Evolutionary conservation across 2,797 vertebrate genomes (phyloP).

Genomic region (Leptatherina wallacei): DNA sequence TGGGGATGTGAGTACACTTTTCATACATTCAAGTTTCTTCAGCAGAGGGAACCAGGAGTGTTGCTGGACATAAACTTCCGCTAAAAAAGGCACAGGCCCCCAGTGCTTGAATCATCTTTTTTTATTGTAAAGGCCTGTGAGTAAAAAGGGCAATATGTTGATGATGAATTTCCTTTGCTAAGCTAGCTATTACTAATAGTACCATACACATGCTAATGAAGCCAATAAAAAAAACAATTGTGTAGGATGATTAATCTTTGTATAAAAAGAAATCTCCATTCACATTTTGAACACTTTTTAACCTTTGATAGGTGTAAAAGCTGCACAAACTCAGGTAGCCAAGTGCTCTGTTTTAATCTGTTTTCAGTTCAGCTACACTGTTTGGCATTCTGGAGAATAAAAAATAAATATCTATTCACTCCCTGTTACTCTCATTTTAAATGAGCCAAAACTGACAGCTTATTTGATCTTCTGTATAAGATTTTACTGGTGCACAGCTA

Average conservation of each 20-base stretch:
- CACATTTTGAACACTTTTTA: not conserved
- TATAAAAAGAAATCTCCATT: not conserved
- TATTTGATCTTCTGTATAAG: not conserved
- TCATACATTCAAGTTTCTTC: not conserved
- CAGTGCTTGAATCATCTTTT: not conserved
- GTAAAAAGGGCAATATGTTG: no score
- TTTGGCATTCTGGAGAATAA: not conserved
- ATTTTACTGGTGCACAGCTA: not conserved
- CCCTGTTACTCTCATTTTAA: not conserved
- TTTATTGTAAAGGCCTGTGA: not conserved
- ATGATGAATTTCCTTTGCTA: not conserved
- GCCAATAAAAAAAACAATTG: not conserved
- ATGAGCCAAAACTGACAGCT: not conserved
- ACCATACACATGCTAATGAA: not conserved
- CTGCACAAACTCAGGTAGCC: not conserved
- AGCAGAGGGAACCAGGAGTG: not conserved
- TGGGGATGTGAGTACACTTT: slow-evolving; percentile 90
- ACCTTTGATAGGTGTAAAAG: not conserved
- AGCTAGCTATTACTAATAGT: not conserved
- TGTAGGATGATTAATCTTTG: no score
- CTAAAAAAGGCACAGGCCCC: not conserved
- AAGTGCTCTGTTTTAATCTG: not conserved
- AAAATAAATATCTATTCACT: not conserved
- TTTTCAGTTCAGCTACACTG: not conserved
- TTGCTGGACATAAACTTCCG: not conserved